Evolutionary conservation across 2,113 vertebrate genomes (phyloP).

Genomic region (Elaphurus davidianus): DNA sequence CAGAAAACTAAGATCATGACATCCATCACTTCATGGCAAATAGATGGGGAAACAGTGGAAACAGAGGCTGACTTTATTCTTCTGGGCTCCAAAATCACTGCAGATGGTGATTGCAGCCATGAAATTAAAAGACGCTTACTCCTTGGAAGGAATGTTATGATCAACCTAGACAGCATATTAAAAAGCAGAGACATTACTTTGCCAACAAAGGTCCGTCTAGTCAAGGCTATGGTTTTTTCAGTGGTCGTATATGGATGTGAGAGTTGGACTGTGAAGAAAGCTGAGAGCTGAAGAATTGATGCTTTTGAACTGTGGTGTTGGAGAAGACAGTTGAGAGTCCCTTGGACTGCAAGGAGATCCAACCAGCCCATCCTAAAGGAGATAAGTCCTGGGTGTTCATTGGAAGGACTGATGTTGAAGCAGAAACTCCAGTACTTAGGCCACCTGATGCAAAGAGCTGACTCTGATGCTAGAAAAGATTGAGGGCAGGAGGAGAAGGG

Average conservation of each 20-base stretch:
- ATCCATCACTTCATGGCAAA: background rate
- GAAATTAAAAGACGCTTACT: background rate
- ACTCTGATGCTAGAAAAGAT: background rate
- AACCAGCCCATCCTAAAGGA: background rate
- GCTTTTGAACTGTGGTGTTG: background rate
- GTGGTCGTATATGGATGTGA: background rate
- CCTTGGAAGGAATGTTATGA: background rate
- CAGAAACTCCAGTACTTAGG: background rate
- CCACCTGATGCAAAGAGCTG: background rate
- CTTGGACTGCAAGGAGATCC: background rate
- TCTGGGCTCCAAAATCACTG: background rate
- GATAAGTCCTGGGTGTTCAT: background rate
- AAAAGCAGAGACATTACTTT: background rate
- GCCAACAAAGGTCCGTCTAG: background rate
- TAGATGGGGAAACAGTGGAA: background rate
- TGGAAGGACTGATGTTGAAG: background rate
- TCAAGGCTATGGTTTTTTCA: background rate
- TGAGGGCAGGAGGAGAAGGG: background rate
- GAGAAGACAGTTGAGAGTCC: background rate
- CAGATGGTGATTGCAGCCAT: background rate
- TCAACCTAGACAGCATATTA: background rate
- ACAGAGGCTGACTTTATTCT: background rate
- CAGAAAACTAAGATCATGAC: background rate
- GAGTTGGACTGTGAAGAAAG: background rate
- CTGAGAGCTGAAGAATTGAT: fast-evolving